A percentile compares a stretch with the other conserved stretches of the same genome.
Evolutionary conservation across 2,888 invertebrate genomes (phyloP).

Genomic region (Erebia palarica): DNA sequence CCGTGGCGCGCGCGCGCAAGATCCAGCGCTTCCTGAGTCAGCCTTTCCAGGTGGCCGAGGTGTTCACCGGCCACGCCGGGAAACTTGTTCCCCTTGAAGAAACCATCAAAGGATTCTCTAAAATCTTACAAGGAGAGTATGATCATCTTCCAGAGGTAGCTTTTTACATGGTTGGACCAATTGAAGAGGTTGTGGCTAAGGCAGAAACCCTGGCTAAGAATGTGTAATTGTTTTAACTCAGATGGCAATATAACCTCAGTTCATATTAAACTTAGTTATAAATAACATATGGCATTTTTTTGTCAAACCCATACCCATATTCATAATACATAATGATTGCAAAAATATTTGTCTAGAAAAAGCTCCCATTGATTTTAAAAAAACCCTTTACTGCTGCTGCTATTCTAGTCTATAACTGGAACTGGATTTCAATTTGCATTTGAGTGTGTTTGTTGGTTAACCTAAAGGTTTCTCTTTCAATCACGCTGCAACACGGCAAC

Average conservation of each 20-base stretch:
- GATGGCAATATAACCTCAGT: constrained; percentile 32
- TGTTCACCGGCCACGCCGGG: constrained; percentile 96
- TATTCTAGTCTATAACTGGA: no score
- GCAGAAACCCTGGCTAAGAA: constrained; percentile 88
- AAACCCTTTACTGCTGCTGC: no score
- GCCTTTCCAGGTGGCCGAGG: constrained; percentile 96
- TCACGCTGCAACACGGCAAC: no score
- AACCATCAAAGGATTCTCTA: constrained; percentile 94
- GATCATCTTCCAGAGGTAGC: constrained; percentile 96
- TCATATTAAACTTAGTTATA: constrained; percentile 36
- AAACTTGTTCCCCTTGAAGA: constrained; percentile 95
- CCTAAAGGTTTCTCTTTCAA: no score
- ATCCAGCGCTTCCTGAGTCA: constrained; percentile 97
- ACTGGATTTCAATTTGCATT: no score
- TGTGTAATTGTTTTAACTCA: constrained; percentile 43
- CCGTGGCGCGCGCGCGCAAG: constrained; percentile 96
- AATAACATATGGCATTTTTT: constrained; percentile 16
- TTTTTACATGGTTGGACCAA: constrained; percentile 90
- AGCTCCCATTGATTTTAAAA: no score
- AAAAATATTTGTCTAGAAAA: no score
- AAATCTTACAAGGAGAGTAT: constrained; percentile 91
- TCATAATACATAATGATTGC: no score
- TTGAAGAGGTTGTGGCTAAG: constrained; percentile 80
- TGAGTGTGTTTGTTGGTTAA: no score
- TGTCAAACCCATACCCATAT: background rate